Conservation (phyloP, 2,888 invertebrate species). For the Atrina japonica region DNA sequence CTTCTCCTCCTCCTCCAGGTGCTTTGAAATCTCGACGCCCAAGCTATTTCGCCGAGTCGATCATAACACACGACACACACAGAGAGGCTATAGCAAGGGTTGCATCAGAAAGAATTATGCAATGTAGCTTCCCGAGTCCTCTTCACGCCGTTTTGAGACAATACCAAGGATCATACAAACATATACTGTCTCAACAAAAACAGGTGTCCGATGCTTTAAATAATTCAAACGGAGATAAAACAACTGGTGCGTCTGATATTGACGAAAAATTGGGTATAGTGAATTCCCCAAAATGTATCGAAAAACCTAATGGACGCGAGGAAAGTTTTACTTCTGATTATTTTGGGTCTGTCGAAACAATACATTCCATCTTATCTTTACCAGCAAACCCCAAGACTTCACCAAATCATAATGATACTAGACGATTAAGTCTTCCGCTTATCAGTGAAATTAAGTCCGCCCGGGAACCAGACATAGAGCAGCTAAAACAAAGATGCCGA, state of each 20-base stretch:
- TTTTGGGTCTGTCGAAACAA: constrained; percentile 35
- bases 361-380: constrained; percentile 25
- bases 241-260: neutral
- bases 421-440: constrained; percentile 18
- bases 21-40: constrained; percentile 6
- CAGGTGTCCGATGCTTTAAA: neutral
- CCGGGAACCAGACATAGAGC: neutral
- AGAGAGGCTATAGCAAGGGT: constrained; percentile 13
- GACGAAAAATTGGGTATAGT: neutral
- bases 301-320: constrained; percentile 12
- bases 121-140: constrained; percentile 38
- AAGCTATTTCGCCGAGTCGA: constrained; percentile 29
- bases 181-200: neutral
- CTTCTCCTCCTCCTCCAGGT: no score
- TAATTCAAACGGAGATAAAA: neutral
- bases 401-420: neutral
- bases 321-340: constrained; percentile 33
- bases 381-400: neutral
- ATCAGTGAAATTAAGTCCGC: neutral
- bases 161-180: constrained; percentile 23
- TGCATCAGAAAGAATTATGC: constrained; percentile 32
- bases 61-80: constrained; percentile 27
- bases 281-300: no score
- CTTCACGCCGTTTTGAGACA: constrained; percentile 41
- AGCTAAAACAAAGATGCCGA: neutral